Conservation (phyloP, 2,888 invertebrate species). For the Orgyia antiqua region DNA sequence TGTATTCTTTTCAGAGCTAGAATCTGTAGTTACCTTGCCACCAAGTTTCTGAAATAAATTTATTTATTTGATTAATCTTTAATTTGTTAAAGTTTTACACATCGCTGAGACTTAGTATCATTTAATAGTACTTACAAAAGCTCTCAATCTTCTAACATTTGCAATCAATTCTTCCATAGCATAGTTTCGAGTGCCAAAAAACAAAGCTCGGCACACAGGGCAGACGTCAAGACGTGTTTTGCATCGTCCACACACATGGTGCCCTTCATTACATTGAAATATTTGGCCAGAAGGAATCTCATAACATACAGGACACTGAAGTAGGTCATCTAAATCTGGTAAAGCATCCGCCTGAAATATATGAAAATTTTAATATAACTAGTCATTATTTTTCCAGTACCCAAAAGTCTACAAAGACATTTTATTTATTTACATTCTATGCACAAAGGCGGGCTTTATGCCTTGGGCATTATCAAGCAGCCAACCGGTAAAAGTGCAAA, state of each 20-base stretch:
- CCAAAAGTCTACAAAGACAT: too few relatives aligned
- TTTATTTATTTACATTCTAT: too few relatives aligned
- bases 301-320: conserved; percentile 79
- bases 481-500: neutral
- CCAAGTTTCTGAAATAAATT: conserved; percentile 53
- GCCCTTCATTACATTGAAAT: conserved; percentile 75
- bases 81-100: too few relatives aligned
- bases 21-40: conserved; percentile 53
- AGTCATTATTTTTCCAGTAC: too few relatives aligned
- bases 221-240: conserved; percentile 64
- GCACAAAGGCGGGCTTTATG: too few relatives aligned
- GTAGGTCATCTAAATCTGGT: conserved; percentile 71
- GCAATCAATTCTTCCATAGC: conserved; percentile 74
- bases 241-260: conserved; percentile 75
- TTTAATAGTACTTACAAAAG: conserved; percentile 72
- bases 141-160: conserved; percentile 62
- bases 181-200: conserved; percentile 74
- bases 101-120: too few relatives aligned
- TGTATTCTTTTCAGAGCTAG: conserved; percentile 39
- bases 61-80: too few relatives aligned
- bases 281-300: conserved; percentile 68
- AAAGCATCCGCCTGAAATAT: conserved; percentile 52
- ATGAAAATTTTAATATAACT: too few relatives aligned
- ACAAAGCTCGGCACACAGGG: conserved; percentile 71
- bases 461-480: too few relatives aligned